Conservation (phyloP, 2,113 vertebrate species). For the Salvelinus namaycush region DNA sequence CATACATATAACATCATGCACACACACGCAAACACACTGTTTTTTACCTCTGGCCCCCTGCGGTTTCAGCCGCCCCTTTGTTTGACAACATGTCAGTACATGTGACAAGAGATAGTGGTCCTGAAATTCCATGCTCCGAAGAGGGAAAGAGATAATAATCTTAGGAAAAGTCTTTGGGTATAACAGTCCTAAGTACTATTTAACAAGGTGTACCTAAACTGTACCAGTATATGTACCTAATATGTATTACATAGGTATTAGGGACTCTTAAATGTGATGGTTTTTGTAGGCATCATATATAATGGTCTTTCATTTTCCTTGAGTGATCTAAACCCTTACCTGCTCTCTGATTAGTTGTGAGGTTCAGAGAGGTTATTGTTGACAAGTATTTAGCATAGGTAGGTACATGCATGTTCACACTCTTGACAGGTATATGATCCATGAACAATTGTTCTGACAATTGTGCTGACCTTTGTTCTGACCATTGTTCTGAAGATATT, state of each 20-base stretch:
- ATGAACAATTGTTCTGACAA: neutral
- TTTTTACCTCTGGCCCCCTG: constrained; percentile 1
- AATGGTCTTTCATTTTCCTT: too few relatives aligned
- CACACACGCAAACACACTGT: neutral
- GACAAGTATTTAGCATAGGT: neutral
- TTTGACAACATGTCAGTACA: neutral
- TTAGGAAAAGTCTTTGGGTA: too few relatives aligned
- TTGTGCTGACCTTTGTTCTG: neutral
- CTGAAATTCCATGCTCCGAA: too few relatives aligned
- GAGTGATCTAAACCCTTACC: too few relatives aligned
- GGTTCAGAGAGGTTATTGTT: neutral
- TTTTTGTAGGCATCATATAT: too few relatives aligned
- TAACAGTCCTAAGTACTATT: too few relatives aligned
- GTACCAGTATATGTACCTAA: too few relatives aligned
- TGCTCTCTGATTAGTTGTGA: too few relatives aligned
- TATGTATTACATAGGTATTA: too few relatives aligned
- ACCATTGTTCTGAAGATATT: neutral
- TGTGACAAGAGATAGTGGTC: too few relatives aligned
- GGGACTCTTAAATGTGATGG: too few relatives aligned
- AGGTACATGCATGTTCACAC: neutral
- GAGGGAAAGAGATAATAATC: neutral
- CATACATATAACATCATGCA: neutral
- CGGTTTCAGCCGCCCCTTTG: neutral
- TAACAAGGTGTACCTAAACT: too few relatives aligned
- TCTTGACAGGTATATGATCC: neutral